Base-by-base conservation (phyloP, 2,797 vertebrate species). In the Chaetophractus vellerosus region DNA sequence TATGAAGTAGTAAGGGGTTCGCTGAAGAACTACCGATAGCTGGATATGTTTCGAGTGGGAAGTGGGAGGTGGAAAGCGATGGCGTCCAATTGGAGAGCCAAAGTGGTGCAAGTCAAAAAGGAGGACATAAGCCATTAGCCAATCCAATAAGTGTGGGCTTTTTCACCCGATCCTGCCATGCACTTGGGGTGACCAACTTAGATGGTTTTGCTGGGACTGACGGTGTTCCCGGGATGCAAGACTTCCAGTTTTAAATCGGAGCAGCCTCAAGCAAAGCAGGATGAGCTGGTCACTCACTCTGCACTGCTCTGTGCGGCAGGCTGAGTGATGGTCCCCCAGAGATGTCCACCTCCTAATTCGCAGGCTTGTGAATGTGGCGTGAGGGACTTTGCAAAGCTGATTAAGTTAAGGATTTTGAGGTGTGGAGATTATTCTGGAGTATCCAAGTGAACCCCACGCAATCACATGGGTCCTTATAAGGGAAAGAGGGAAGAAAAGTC, bases 281-380 rank as follows among this genome's bases (percentile, higher is more conserved):
- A 9, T 0, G 6, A 18, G n/a, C 1, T 5, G 2, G n/a, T 33
- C 23, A 61, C 7, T 11, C 2, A 4, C 1, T 4, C 1, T 12
- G 2, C 0, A 2, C 4, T 10, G 14, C 48, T 3, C 50, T 41
- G 1, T 79, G 28, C 45, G 7, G 12, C 11, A 48, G n/a, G 48
- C 23, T 52, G 28, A 78, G 24, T 26, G 36, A 28, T 0, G 18
- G 24, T 15, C 6, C 24, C 55, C 18, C 66, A 2, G 19, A 91
- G 16, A 21, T 16, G 23, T 9, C 55, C 15, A 26, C 5, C 45
- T 19, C 50, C 28, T 26, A 14, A 45, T 19, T 31, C 36, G 4
- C 10, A 21, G 9, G 12, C 4, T 36, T 26, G 38, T 7, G 26
- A 12, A 16, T 28, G 9, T 5, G n/a, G 16, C 4, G 11, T 66